A percentile compares a stretch with the other conserved stretches of the same genome.
These are phyloP conservation scores for Plectropomus leopardus DNA, from an alignment of 2,113 vertebrate genomes.

Conservation along the genomic window DNA sequence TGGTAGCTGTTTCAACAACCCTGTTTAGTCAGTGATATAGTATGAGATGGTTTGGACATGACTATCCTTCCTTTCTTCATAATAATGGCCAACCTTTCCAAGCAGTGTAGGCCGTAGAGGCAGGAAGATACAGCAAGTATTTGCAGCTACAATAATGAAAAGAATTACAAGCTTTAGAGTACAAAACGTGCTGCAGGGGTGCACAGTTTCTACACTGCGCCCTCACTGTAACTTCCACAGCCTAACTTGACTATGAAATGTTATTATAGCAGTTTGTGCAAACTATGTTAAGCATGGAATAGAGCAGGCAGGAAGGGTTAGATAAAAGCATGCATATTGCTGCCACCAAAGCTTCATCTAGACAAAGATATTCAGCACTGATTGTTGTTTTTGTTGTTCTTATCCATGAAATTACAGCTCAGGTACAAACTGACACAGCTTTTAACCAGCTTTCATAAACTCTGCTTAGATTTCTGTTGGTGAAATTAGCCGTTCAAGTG, in stretches of 20 bases:
- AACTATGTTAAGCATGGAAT: not conserved
- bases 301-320: not conserved
- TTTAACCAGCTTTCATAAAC: not conserved
- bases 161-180: constrained; percentile 11
- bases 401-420: not conserved
- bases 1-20: too few species aligned
- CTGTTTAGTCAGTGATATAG: not conserved
- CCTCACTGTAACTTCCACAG: not conserved
- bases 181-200: not conserved
- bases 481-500: not conserved
- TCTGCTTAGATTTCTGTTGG: not conserved
- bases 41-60: not conserved
- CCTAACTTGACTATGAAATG: not conserved
- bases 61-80: not conserved
- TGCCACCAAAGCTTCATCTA: not conserved
- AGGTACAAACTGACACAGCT: not conserved
- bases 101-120: not conserved
- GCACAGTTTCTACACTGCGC: not conserved
- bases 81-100: not conserved
- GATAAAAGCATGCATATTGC: not conserved
- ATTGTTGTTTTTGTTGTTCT: not conserved
- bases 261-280: not conserved
- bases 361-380: too few species aligned
- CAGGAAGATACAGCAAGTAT: not conserved
- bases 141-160: not conserved